Base-by-base conservation (phyloP, 2,888 invertebrate species). In the Orchesellides sinensis region DNA sequence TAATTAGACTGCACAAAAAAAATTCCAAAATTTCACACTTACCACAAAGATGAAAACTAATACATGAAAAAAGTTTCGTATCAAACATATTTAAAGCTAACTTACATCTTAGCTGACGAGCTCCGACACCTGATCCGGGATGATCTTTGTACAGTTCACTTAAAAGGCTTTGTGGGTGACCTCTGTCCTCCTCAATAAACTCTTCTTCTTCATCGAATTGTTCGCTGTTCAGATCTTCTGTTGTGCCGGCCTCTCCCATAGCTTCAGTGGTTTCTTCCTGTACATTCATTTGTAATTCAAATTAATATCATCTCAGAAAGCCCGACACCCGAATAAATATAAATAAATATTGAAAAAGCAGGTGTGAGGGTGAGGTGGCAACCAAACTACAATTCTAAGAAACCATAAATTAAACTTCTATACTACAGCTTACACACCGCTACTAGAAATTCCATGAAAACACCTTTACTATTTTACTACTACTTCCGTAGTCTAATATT, bases 61-160 rank as follows among this genome's bases (percentile, higher is more conserved):
- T 40, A 21, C 25, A 21, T 40, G 10, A 14, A 5, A n/a, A 40
- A 40, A 40, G 40, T 10, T 6, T 32, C 10, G 10, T 6, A 32
- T 5, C 10, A 32, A 32, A 32, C 32, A 32, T 40, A 29, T 19
- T 69, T 52, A 1, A n/a, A n/a, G n/a, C 27, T 40, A 47, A 47
- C 49, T 89, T 89, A 91, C 94, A 92, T 90, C 93, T 89, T 54
- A 93, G 89, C 61, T 93, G 90, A 75, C 93, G 89, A 2, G 91
- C 91, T 2, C 88, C 87, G 17, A 87, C 84, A 0, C 87, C 87
- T 1, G 86, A 79, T 2, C 87, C 74, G 89, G 91, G 90, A 65
- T 91, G 90, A 52, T 91, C 90, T 84, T 91, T 91, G 88, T 93
- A 93, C 0, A 93, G 89, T 84, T 92, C 91, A 68, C 92, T 90